These are phyloP conservation scores for Harpalus rubripes DNA, from an alignment of 2,888 invertebrate genomes.

Conservation along the genomic window DNA sequence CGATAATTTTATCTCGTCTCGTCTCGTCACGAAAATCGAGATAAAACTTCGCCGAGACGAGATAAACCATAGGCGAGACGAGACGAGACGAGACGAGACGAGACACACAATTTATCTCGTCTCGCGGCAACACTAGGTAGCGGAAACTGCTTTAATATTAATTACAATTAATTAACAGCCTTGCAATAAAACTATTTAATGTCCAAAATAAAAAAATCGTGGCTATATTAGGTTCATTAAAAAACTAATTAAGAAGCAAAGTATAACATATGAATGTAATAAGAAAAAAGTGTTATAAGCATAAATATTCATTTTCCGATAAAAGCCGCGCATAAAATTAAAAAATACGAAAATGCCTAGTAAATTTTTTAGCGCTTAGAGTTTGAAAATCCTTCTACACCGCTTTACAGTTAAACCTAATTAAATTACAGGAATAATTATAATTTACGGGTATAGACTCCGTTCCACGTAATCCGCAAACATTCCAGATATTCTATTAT, in stretches of 20 bases:
- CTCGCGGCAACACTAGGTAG: too few relatives aligned
- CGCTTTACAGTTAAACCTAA: slow-evolving; percentile 52
- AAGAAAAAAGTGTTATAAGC: slow-evolving; percentile 23
- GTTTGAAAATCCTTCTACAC: slow-evolving; percentile 50
- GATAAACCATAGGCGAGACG: too few relatives aligned
- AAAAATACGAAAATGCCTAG: slow-evolving; percentile 39
- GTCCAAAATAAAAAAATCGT: not conserved
- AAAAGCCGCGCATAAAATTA: slow-evolving; percentile 40
- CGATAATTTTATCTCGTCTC: too few relatives aligned
- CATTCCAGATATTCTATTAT: slow-evolving; percentile 49
- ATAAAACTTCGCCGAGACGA: too few relatives aligned
- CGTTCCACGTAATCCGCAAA: slow-evolving; percentile 52
- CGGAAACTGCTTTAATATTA: too few relatives aligned
- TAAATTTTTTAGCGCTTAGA: slow-evolving; percentile 51
- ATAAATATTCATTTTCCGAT: slow-evolving; percentile 38
- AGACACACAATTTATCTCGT: too few relatives aligned
- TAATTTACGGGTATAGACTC: slow-evolving; percentile 58
- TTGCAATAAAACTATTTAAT: too few relatives aligned
- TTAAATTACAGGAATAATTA: slow-evolving; percentile 61
- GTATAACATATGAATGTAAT: slow-evolving; percentile 5
- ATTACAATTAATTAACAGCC: too few relatives aligned
- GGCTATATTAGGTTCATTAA: not conserved
- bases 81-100: too few relatives aligned
- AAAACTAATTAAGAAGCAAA: slow-evolving; percentile 17
- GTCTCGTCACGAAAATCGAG: too few relatives aligned